Percentiles rank a stretch among this genome's conserved stretches.
Conservation (phyloP, 2,797 vertebrate species). For the Catamblyrhynchus diadema region DNA sequence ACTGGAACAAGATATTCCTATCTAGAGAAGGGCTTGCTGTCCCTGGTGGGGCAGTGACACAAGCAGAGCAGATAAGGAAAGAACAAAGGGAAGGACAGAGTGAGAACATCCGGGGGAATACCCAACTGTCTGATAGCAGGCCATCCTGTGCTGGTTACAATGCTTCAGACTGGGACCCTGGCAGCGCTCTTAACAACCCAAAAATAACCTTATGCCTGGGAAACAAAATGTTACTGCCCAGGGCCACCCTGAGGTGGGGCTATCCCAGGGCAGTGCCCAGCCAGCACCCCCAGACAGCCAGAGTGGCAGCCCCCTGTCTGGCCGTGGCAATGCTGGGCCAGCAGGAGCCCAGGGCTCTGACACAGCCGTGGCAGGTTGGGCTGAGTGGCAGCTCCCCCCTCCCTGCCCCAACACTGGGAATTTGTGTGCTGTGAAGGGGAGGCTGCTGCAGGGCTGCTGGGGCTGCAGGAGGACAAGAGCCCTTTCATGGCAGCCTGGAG, state of each 20-base stretch:
- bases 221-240: not conserved
- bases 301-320: not conserved
- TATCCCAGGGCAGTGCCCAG: not conserved
- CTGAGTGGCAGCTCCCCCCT: not conserved
- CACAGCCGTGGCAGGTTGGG: fast-evolving
- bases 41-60: not conserved
- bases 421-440: not conserved
- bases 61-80: not conserved
- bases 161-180: not conserved
- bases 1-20: not conserved
- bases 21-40: not conserved
- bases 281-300: not conserved
- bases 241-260: not conserved
- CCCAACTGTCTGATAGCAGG: not conserved
- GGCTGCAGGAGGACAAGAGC: constrained; percentile 28
- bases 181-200: not conserved
- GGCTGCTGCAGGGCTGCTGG: not conserved
- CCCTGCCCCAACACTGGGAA: not conserved
- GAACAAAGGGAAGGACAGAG: not conserved
- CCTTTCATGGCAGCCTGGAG: not conserved
- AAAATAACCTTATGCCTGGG: not conserved
- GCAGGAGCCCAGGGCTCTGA: not conserved
- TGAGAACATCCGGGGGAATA: not conserved
- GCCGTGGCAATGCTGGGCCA: not conserved
- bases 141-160: not conserved